A percentile compares a stretch with the other conserved stretches of the same genome.
These are phyloP conservation scores for Ostrea edulis DNA, from an alignment of 1,140 invertebrate species.

Conservation along the genomic window DNA sequence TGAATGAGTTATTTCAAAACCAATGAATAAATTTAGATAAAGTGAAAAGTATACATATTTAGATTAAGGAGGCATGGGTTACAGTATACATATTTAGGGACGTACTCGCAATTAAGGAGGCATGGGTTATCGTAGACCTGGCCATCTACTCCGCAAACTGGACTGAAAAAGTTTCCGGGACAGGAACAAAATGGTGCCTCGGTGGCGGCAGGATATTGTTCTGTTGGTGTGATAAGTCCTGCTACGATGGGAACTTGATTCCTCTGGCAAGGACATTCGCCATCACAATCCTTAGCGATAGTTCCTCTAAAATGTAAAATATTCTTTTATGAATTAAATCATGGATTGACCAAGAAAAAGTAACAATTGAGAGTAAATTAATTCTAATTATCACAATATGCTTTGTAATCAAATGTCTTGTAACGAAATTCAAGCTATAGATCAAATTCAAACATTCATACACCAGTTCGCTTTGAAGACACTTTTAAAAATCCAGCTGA, in stretches of 20 bases:
- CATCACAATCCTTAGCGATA: slow-evolving; percentile 36
- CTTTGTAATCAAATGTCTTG: no score
- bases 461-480: no score
- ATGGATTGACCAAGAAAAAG: no score
- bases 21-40: neutral
- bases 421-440: no score
- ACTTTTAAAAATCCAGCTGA: no score
- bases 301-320: slow-evolving; percentile 28
- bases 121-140: slow-evolving; percentile 49
- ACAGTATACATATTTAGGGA: slow-evolving; percentile 27
- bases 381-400: no score
- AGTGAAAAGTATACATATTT: neutral
- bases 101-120: slow-evolving; percentile 47
- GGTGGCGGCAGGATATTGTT: slow-evolving; percentile 32
- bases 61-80: slow-evolving; percentile 32
- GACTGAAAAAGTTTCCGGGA: slow-evolving; percentile 25
- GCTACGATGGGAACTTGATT: neutral
- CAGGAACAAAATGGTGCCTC: slow-evolving; percentile 25
- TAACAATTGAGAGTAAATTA: no score
- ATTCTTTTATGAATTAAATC: neutral
- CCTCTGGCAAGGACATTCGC: slow-evolving; percentile 42
- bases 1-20: no score
- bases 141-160: slow-evolving; percentile 54
- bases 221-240: neutral
- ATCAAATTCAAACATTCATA: no score